Evolutionary conservation across 2,797 vertebrate genomes (phyloP), one percentile per base, ranked within the genome.

Genomic region (Bovichtus variegatus): DNA sequence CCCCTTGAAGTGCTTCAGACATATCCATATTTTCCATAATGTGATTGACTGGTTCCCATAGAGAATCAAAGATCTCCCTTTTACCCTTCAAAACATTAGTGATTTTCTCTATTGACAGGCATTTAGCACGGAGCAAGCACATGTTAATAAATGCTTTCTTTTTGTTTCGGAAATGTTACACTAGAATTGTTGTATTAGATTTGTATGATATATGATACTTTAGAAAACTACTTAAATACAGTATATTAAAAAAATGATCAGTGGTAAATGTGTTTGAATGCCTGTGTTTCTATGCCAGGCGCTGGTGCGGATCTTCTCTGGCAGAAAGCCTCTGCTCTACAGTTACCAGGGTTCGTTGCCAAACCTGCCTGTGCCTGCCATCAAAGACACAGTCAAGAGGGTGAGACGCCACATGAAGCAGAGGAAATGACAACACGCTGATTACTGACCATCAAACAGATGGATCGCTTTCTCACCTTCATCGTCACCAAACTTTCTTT

Each of bases 291-390:
- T 72, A 0, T 73, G 65, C 50, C 85, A 98, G 97, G 96, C 96
- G 1, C 84, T 98, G 86, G 97, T 98, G 80, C 95, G 96, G 72
- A 97, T 98, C 80, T 98, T 98, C 81, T 97, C 96, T 1, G 97
- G 97, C 75, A 95, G 97, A 19, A 96, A 95, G 80, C 97, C 97
- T 12, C 92, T 95, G 82, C 94, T 98, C 55, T 97, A 97, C 91
- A 97, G 96, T 87, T 97, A 97, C 86, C 97, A 98, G 87, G 96
- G 95, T 5, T 96, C 95, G 0, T 80, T 98, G 81, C 97, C 97
- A 40, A 96, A 97, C 78, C 93, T 96, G 75, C 96, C 97, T 0
- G 92, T 98, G 55, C 97, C 97, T 23, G n/a, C 91, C 5, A 72
- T 96, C 72, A 96, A 95, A 78, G 96, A 97, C 84, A 97, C 97